phyloP scores from a whole-genome alignment of 2,888 invertebrate genomes.

The Cotesia congregata region DNA sequence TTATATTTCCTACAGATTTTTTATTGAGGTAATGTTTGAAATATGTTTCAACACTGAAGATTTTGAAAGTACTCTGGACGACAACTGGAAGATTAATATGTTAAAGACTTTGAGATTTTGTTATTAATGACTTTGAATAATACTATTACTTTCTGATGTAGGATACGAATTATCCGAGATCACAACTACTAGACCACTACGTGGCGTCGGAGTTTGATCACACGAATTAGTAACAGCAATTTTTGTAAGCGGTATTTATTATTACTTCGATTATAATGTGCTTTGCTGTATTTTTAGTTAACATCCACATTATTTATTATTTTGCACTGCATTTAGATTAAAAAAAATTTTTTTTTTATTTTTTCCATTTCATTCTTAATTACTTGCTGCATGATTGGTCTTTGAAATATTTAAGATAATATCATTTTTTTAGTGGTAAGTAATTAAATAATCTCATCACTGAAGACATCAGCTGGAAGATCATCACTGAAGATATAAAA shows the following conservation, averaged over 20 bases:
- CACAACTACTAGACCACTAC: neutral
- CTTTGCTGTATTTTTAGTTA: neutral
- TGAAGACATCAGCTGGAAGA: neutral
- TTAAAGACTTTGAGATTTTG: neutral
- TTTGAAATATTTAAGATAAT: neutral
- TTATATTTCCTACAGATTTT: neutral
- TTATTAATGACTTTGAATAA: neutral
- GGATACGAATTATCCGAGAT: neutral
- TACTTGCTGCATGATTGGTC: neutral
- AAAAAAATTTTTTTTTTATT: neutral
- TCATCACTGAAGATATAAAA: neutral
- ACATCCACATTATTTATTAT: neutral
- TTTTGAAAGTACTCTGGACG: neutral
- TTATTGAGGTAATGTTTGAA: neutral
- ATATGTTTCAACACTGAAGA: neutral
- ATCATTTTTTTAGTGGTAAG: neutral
- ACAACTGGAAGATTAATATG: constrained; percentile 11
- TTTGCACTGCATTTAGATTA: neutral
- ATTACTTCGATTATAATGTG: neutral
- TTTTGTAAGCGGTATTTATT: neutral
- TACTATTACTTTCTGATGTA: neutral
- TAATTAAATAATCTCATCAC: neutral
- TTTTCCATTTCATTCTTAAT: neutral
- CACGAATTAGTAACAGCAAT: neutral
- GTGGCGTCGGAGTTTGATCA: neutral